Percentiles rank a stretch among this genome's conserved stretches.
Evolutionary conservation across 53 echinoderm and acorn worm genomes (phyloP).

Genomic region (Apostichopus leukothele): DNA sequence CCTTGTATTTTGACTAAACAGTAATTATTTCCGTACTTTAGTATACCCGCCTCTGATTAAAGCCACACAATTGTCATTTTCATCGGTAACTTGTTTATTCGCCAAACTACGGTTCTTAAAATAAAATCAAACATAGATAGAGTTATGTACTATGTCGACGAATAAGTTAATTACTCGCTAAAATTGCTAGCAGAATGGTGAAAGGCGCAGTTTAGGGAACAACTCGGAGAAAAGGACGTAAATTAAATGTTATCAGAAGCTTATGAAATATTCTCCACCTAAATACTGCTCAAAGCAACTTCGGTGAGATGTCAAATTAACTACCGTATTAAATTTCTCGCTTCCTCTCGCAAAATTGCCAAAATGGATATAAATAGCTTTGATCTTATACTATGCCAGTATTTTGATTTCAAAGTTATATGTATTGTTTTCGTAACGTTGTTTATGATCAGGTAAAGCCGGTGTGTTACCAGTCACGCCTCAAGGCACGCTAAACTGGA

Average conservation of each 20-base stretch:
- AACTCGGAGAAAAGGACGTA: neutral
- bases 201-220: neutral
- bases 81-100: no score
- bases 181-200: constrained; percentile 5
- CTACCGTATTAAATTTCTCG: constrained; percentile 19
- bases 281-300: neutral
- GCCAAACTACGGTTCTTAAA: no score
- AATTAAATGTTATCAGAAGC: constrained; percentile 4
- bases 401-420: neutral
- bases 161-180: neutral
- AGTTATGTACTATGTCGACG: neutral
- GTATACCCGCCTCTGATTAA: no score
- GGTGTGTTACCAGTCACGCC: neutral
- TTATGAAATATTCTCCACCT: neutral
- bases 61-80: no score
- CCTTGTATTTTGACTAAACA: no score
- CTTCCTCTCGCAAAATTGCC: constrained; percentile 16
- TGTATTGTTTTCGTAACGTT: neutral
- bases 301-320: constrained; percentile 38
- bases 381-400: constrained; percentile 1
- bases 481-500: neutral
- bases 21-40: no score
- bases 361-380: neutral
- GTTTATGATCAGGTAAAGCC: constrained; percentile 10
- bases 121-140: no score